Evolutionary conservation across 2,888 invertebrate genomes (phyloP), one percentile per base, ranked within the genome.

Genomic region (Petrolisthes cinctipes): DNA sequence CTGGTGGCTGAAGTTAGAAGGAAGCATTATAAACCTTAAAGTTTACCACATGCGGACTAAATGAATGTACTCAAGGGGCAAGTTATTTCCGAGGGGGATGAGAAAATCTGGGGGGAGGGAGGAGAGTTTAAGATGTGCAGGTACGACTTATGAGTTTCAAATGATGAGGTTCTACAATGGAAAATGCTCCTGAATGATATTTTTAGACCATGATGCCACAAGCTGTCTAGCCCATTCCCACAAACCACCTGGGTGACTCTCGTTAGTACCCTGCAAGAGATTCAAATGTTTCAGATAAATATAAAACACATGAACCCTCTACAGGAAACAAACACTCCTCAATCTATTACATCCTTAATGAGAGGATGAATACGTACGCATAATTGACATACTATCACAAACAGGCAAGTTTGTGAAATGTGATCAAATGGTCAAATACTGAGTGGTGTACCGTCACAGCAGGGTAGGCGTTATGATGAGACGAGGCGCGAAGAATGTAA

Each of bases 381-480:
- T 88, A 85, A 85, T 76, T 88, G 88, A 85, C 80, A 84, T 83
- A 82, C 82, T 85, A 82, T 82, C 85, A 88, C 88, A 88, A 88
- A 85, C 88, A 61, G 61, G 66, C 23, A 88, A 82, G 85, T 82
- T 82, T 88, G 85, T 85, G 82, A 23, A 85, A 85, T 78, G 66
- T 85, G 85, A 85, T 85, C 83, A 85, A 88, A 88, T 88, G 88
- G 85, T 85, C 89, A 89, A 89, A 89, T 89, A 89, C 86, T 84
- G 89, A 90, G 86, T 85, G 81, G 86, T 89, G 90, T 89, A 89
- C 90, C 90, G 89, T 89, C 87, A 89, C 85, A 89, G 89, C 89
- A 89, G 89, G 86, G 89, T 84, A 89, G 89, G 85, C 89, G 86
- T 88, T 87, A 85, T 85, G 90, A 83, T 86, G 87, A 88, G 89